Percentiles rank a stretch among this genome's conserved stretches.
phyloP scores from a whole-genome alignment of 2,888 invertebrate genomes.

The Lysandra bellargus region DNA sequence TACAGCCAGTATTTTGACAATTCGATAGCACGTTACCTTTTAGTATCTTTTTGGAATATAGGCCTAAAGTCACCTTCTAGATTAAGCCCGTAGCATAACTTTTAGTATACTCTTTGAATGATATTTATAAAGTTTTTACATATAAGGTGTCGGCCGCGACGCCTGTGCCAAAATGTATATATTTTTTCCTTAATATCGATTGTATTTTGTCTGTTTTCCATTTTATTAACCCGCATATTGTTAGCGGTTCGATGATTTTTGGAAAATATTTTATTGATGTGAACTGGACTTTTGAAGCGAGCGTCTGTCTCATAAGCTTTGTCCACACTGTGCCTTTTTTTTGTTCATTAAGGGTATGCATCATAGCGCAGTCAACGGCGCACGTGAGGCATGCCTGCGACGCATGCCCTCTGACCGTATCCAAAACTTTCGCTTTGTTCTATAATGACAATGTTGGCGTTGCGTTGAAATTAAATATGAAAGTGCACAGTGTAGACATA shows the following conservation, averaged over 20 bases:
- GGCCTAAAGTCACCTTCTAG: constrained; percentile 70
- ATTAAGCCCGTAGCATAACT: constrained; percentile 75
- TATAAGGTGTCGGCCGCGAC: constrained; percentile 59
- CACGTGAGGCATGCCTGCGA: too few species aligned
- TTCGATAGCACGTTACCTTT: constrained; percentile 19
- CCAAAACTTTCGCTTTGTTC: too few species aligned
- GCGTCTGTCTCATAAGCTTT: too few species aligned
- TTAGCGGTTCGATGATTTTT: constrained; percentile 42
- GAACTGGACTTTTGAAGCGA: too few species aligned
- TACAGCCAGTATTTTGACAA: constrained; percentile 17
- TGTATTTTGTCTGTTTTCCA: constrained; percentile 51
- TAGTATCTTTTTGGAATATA: constrained; percentile 46
- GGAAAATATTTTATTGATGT: constrained; percentile 35
- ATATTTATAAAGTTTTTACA: constrained; percentile 57
- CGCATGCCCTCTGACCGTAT: too few species aligned
- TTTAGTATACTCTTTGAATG: constrained; percentile 64
- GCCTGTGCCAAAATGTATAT: constrained; percentile 78
- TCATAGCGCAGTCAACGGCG: too few species aligned
- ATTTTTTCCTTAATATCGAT: constrained; percentile 59
- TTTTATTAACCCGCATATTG: constrained; percentile 43
- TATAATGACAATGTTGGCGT: too few species aligned
- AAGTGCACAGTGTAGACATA: too few species aligned
- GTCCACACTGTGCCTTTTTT: too few species aligned
- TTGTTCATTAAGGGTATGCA: too few species aligned
- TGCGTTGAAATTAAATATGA: too few species aligned